Conservation (phyloP, 2,113 vertebrate species). For the Aix galericulata region DNA sequence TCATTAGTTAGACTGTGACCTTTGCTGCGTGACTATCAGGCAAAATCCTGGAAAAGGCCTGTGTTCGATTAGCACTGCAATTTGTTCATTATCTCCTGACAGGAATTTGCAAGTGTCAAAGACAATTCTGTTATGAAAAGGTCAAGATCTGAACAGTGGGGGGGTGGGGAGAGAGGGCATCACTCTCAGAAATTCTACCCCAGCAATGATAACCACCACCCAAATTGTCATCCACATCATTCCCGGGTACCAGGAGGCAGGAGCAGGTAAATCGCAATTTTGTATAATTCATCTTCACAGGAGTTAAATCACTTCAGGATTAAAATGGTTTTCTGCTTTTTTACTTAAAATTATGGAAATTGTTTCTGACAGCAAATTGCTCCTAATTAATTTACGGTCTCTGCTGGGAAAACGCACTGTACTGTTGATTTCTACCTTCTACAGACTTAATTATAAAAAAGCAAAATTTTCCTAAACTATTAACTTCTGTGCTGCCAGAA, state of each 20-base stretch:
- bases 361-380: constrained; percentile 84
- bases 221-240: background rate
- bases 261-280: constrained; percentile 62
- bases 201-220: constrained; percentile 10
- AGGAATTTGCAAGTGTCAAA: constrained; percentile 78
- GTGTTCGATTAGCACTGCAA: constrained; percentile 77
- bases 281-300: constrained; percentile 73
- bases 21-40: constrained; percentile 76
- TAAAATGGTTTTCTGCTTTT: constrained; percentile 77
- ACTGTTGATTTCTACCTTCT: constrained; percentile 81
- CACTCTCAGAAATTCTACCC: constrained; percentile 66
- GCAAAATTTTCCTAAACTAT: constrained; percentile 74
- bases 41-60: constrained; percentile 66
- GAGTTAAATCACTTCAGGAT: constrained; percentile 79
- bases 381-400: constrained; percentile 85
- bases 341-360: constrained; percentile 83
- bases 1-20: constrained; percentile 78
- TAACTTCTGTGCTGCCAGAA: constrained; percentile 74
- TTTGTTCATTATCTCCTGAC: constrained; percentile 80
- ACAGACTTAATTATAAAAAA: constrained; percentile 80
- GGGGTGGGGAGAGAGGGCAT: constrained; percentile 16
- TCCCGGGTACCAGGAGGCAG: background rate
- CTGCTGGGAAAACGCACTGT: constrained; percentile 80
- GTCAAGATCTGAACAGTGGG: constrained; percentile 64
- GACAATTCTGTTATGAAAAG: constrained; percentile 76